Base-by-base conservation (phyloP, 2,888 invertebrate genomes). In the Cyclophora punctaria region DNA sequence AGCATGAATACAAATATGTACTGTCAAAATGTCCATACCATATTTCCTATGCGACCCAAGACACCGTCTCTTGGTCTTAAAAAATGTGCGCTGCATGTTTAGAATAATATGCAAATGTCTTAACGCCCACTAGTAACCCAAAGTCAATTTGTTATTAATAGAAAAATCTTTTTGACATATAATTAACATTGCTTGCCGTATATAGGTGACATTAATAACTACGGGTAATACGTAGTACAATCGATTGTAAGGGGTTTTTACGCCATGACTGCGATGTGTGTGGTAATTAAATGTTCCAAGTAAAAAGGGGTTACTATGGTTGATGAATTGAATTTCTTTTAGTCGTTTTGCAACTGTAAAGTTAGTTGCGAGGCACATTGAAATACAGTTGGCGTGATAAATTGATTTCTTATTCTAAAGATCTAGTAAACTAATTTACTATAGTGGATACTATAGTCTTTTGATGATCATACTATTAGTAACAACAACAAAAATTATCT, bases 1-100 rank as follows among this genome's bases (percentile, higher is more conserved):
- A 50, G 47, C 41, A 44, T 58, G 58, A 58, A 58, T 65, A 60
- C 52, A 51, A 44, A 59, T 56, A n/a, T n/a, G n/a, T n/a, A 61
- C 62, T 48, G 57, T 63, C 57, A 59, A 67, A 58, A 62, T 45
- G 54, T 58, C 56, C 49, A 55, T 50, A 56, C 56, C 49, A 56
- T 62, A 58, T 58, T 59, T 48, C 45, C 47, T 49, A 55, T 59
- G 53, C 4, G 20, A 34, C 34, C 6, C 42, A 37, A 37, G 5
- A 37, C 37, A 37, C 4, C 37, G 4, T 37, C 48, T 48, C 59
- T 54, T 46, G 56, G 37, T 48, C 49, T 46, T 52, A 48, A 50
- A 37, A 45, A 51, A 51, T 44, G 43, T 40, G 40, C 48, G 40
- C 48, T 57, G 56, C 53, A 51, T 60, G 52, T 52, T 48, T 37